Conservation (phyloP, 1,140 invertebrate genomes). For the Cydia strobilella region DNA sequence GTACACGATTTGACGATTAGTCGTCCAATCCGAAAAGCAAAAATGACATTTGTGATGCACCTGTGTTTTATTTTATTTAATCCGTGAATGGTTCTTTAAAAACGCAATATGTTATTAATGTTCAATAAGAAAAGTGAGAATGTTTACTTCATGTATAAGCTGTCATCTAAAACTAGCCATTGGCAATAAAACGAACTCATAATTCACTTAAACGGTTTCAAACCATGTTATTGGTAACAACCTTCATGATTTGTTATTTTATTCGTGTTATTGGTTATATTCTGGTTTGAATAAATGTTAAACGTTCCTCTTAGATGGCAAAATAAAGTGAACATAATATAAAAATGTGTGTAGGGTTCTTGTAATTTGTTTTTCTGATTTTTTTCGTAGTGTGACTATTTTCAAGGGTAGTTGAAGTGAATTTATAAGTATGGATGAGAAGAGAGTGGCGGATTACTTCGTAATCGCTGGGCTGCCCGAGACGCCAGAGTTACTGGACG, state of each 20-base stretch:
- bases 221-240: constrained; percentile 30
- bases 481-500: constrained; percentile 88
- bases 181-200: constrained; percentile 1
- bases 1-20: constrained; percentile 28
- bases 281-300: neutral
- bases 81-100: constrained; percentile 24
- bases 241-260: constrained; percentile 33
- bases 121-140: constrained; percentile 18
- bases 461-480: constrained; percentile 97
- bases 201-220: constrained; percentile 23
- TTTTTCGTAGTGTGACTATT: constrained; percentile 30
- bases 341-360: neutral
- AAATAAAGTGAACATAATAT: neutral
- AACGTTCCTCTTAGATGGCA: neutral
- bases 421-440: constrained; percentile 86
- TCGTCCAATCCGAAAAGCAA: constrained; percentile 31
- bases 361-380: constrained; percentile 6
- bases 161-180: neutral
- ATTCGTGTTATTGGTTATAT: constrained; percentile 26
- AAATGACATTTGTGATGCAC: constrained; percentile 28
- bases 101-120: constrained; percentile 23
- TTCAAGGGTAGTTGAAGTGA: constrained; percentile 43
- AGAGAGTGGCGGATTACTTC: constrained; percentile 96
- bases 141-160: neutral
- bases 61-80: constrained; percentile 33